Evolutionary conservation across 2,113 vertebrate species (phyloP).

Genomic region (Caloenas nicobarica): DNA sequence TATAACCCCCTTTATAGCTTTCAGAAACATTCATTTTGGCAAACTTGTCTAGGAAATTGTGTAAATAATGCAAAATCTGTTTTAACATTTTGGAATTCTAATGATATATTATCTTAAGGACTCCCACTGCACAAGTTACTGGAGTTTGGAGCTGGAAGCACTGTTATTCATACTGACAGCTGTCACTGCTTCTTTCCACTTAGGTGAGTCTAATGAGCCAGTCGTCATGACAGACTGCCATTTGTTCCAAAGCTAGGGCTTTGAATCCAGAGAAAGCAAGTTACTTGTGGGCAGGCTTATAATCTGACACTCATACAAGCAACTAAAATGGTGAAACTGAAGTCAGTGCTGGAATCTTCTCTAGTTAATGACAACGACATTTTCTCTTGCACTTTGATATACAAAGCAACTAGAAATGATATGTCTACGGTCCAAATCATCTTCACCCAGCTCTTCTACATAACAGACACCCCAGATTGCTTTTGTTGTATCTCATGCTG

Average conservation of each 20-base stretch:
- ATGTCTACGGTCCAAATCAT: neutral
- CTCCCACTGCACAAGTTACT: neutral
- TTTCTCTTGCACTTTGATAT: neutral
- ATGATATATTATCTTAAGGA: neutral
- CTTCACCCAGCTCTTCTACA: neutral
- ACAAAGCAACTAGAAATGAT: neutral
- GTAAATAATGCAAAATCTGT: neutral
- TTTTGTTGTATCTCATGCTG: neutral
- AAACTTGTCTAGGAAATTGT: neutral
- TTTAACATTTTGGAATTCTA: neutral
- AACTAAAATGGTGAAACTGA: neutral
- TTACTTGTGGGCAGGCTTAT: neutral
- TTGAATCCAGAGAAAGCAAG: neutral
- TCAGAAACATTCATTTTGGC: neutral
- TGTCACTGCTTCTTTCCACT: neutral
- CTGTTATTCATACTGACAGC: neutral
- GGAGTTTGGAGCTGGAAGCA: neutral
- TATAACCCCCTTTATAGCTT: neutral
- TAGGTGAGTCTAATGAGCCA: neutral
- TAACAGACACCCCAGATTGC: neutral
- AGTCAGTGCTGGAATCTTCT: neutral
- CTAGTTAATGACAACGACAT: neutral
- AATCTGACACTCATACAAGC: neutral
- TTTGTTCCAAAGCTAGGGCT: neutral
- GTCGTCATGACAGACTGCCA: neutral